phyloP scores from a whole-genome alignment of 2,797 vertebrate species.

The Alcedo atthis region DNA sequence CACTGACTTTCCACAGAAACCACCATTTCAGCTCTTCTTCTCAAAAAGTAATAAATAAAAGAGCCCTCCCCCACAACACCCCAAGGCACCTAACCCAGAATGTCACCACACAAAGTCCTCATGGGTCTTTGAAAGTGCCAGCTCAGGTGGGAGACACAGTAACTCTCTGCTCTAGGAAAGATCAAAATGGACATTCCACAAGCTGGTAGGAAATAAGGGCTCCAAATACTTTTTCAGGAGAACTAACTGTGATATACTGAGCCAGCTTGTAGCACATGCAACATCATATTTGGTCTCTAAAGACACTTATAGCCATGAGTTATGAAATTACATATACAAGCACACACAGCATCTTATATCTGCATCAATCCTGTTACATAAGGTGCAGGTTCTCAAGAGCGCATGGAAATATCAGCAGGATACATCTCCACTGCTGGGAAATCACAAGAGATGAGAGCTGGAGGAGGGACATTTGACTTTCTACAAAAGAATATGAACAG shows the following conservation, averaged over 20 bases:
- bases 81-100: background rate
- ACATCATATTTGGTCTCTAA: background rate
- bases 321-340: background rate
- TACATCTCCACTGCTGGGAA: background rate
- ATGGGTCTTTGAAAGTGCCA: background rate
- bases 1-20: background rate
- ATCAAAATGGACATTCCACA: background rate
- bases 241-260: background rate
- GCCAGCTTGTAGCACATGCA: background rate
- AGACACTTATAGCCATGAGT: background rate
- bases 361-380: accelerated
- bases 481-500: background rate
- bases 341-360: background rate
- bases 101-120: background rate
- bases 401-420: background rate
- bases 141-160: background rate
- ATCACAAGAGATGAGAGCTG: background rate
- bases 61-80: background rate
- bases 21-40: background rate
- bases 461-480: background rate
- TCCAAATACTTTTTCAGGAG: background rate
- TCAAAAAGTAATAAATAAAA: background rate
- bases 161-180: background rate
- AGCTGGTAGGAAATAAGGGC: background rate
- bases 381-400: background rate